Evolutionary conservation across 1,140 invertebrate species (phyloP), one percentile per base, ranked within the genome.

Genomic region (Yoshiicerus persimilis): DNA sequence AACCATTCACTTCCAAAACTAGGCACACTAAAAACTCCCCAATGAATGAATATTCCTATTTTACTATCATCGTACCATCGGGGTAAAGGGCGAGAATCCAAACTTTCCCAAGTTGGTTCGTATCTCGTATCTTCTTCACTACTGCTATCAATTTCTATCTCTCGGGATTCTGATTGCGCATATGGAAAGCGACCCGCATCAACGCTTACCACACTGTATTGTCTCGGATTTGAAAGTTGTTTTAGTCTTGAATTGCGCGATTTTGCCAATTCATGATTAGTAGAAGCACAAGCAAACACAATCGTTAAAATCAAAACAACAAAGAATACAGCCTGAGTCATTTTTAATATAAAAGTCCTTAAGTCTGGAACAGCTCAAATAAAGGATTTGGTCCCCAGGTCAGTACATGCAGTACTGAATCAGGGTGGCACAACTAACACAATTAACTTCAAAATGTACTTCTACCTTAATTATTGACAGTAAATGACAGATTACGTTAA

Each of bases 11-110:
- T 90, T 20, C 90, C 91, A 89, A 90, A 93, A n/a, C 92, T 91
- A 5, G 94, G 94, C 4, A 95, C 94, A 9, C 93, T 93, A 91
- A 93, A 94, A 1, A 95, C 93, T 20, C 94, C 94, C 94, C 94
- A 94, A 90, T 95, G 94, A 34, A 94, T 92, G 88, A 95, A 95
- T 84, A 95, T 94, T 20, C 94, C 94, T 64, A 95, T 91, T 91
- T 95, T 95, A 6, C 91, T 91, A 30, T 94, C 90, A 90, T 94
- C 94, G 87, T 93, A 95, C 94, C 94, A 95, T 9, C 64, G 10
- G 0, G 94, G 94, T 9, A 94, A 75, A 23, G 93, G 93, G 2
- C 94, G 91, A 3, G 91, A 89, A 88, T 95, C 94, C 10, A 95
- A 87, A 8, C 93, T 94, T 8, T 91, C 88, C 94, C 94, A 94